Percentiles rank a stretch among this genome's conserved stretches.
phyloP scores from a whole-genome alignment of 2,888 invertebrate species.

The Trichopria drosophilae region DNA sequence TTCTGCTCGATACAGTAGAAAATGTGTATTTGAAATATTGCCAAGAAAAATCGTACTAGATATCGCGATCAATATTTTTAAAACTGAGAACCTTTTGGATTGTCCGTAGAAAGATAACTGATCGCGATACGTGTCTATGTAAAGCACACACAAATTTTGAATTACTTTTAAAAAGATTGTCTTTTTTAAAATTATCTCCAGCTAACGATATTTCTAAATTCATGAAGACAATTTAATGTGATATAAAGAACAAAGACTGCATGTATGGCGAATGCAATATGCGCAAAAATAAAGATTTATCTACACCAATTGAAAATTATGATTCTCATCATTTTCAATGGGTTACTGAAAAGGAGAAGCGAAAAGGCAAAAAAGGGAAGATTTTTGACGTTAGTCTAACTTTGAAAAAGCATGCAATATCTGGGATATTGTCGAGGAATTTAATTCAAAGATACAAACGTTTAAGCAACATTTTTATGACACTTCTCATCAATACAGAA shows the following conservation, averaged over 20 bases:
- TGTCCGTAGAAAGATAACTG: constrained; percentile 12
- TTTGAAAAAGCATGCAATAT: constrained; percentile 13
- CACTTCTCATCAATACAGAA: constrained; percentile 7
- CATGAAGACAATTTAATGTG: too few relatives aligned
- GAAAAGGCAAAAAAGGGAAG: constrained; percentile 17
- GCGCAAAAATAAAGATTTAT: too few relatives aligned
- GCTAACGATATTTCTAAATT: too few relatives aligned
- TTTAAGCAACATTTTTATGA: constrained; percentile 9
- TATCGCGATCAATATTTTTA: constrained; percentile 22
- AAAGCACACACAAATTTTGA: constrained; percentile 27
- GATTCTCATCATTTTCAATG: constrained; percentile 24
- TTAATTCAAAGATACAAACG: constrained; percentile 1
- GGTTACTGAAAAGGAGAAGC: too few relatives aligned
- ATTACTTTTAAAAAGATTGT: constrained; percentile 14
- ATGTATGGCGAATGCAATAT: constrained; percentile 1
- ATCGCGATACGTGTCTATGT: constrained; percentile 27
- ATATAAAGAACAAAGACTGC: not conserved
- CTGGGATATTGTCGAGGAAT: constrained; percentile 1
- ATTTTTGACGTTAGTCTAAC: constrained; percentile 10
- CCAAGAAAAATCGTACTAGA: constrained; percentile 12
- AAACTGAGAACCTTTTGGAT: constrained; percentile 22
- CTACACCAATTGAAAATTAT: too few relatives aligned
- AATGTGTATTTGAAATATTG: constrained; percentile 24
- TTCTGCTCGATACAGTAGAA: constrained; percentile 16
- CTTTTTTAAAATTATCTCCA: constrained; percentile 8